Conservation (phyloP, 1,140 invertebrate genomes). For the Holotrichia oblita region DNA sequence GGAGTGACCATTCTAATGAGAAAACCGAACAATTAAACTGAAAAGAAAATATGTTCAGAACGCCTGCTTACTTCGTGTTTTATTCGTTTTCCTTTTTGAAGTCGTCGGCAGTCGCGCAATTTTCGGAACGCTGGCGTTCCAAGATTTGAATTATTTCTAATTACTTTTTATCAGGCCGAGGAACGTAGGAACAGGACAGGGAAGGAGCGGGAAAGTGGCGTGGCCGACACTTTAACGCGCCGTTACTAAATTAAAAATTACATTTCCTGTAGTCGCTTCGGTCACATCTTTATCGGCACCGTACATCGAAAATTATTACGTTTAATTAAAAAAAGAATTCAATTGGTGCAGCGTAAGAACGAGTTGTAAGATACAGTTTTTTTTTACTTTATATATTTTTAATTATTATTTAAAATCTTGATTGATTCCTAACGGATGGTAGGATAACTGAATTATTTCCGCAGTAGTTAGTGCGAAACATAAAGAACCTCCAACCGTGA, state of each 20-base stretch:
- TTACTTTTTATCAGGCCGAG: constrained; percentile 27
- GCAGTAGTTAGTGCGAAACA: too few species aligned
- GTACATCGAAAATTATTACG: constrained; percentile 28
- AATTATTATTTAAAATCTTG: too few species aligned
- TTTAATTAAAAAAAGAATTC: constrained; percentile 24
- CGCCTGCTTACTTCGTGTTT: constrained; percentile 4
- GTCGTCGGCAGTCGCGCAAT: not conserved
- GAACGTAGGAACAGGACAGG: not conserved
- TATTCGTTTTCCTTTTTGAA: not conserved
- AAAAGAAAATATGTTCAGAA: constrained; percentile 9
- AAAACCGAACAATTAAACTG: constrained; percentile 12
- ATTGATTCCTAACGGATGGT: too few species aligned
- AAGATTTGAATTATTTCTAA: constrained; percentile 35
- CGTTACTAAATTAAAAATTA: constrained; percentile 34
- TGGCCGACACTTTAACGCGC: not conserved
- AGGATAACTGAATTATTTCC: too few species aligned
- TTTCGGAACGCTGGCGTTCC: constrained; percentile 25
- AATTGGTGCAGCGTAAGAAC: not conserved
- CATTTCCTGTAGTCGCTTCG: constrained; percentile 25
- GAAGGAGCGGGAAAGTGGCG: not conserved
- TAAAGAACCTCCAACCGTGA: too few species aligned
- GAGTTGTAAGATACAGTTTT: too few species aligned
- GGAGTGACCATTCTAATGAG: constrained; percentile 3
- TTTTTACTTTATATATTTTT: too few species aligned
- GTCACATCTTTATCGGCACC: constrained; percentile 27